Evolutionary conservation across 1,140 invertebrate species (phyloP).

Genomic region (Drosophila chauvacae): DNA sequence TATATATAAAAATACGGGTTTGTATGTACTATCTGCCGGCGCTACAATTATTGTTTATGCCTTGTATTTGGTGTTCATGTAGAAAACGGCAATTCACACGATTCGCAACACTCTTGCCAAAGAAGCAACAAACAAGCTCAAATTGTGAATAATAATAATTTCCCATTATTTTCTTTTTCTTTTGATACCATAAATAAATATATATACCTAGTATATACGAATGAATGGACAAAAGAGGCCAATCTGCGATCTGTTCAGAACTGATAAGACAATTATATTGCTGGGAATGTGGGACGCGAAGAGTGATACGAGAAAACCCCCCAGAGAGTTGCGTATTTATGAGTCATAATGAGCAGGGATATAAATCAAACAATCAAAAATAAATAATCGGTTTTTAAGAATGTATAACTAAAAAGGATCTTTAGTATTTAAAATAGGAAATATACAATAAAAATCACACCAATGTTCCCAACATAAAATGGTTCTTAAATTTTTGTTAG

Average conservation of each 20-base stretch:
- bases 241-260: conserved; percentile 20
- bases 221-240: conserved; percentile 17
- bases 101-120: conserved; percentile 53
- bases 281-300: conserved; percentile 17
- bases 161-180: conserved; percentile 55
- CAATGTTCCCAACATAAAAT: background rate
- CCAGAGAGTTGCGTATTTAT: background rate
- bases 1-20: conserved; percentile 20
- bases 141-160: conserved; percentile 54
- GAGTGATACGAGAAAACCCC: conserved; percentile 15
- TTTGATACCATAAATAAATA: conserved; percentile 27
- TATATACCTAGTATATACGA: background rate
- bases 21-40: conserved; percentile 40
- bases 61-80: conserved; percentile 44
- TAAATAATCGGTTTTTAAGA: background rate
- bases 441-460: background rate
- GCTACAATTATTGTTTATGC: conserved; percentile 48
- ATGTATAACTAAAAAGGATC: too few species aligned
- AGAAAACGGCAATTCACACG: conserved; percentile 64
- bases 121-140: conserved; percentile 25
- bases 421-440: too few species aligned
- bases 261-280: conserved; percentile 26
- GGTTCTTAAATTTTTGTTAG: background rate
- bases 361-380: background rate
- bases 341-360: background rate